Conservation (phyloP, 2,113 vertebrate genomes). For the Hippoglossus stenolepis region DNA sequence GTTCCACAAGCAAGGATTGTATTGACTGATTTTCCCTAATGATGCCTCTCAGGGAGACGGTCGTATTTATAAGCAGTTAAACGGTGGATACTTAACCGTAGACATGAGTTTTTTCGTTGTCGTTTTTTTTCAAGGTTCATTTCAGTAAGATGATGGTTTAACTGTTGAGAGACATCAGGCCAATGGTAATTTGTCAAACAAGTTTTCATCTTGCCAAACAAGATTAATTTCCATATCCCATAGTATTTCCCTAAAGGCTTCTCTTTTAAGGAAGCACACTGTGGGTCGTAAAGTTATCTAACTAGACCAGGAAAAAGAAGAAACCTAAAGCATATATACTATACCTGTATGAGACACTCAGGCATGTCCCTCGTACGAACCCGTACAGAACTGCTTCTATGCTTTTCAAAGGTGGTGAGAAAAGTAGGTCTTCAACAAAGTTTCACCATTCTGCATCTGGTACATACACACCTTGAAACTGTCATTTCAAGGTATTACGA, state of each 20-base stretch:
- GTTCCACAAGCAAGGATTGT: slow-evolving; percentile 67
- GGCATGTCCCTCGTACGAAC: slow-evolving; percentile 20
- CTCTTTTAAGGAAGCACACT: slow-evolving; percentile 75
- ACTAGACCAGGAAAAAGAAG: slow-evolving; percentile 31
- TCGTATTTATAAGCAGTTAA: slow-evolving; percentile 69
- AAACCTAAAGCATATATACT: not conserved
- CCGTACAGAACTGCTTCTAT: too few relatives aligned
- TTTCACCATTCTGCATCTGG: not conserved
- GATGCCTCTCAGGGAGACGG: slow-evolving; percentile 71
- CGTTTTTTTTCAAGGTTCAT: slow-evolving; percentile 75
- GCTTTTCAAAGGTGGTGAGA: not conserved
- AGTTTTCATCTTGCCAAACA: slow-evolving; percentile 77
- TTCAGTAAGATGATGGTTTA: slow-evolving; percentile 79
- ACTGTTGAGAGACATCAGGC: slow-evolving; percentile 74
- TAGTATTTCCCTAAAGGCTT: slow-evolving; percentile 79
- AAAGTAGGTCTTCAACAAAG: slow-evolving; percentile 52
- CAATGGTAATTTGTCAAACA: slow-evolving; percentile 84
- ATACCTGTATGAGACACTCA: slow-evolving; percentile 27
- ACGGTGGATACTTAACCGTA: slow-evolving; percentile 71
- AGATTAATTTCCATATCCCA: slow-evolving; percentile 83
- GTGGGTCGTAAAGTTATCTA: slow-evolving; percentile 70
- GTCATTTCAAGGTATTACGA: too few relatives aligned
- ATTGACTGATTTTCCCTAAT: slow-evolving; percentile 81
- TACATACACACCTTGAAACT: not conserved
- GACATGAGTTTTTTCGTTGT: slow-evolving; percentile 7